phyloP scores from a whole-genome alignment of 2,113 vertebrate species.

The Terrapene triunguis region DNA sequence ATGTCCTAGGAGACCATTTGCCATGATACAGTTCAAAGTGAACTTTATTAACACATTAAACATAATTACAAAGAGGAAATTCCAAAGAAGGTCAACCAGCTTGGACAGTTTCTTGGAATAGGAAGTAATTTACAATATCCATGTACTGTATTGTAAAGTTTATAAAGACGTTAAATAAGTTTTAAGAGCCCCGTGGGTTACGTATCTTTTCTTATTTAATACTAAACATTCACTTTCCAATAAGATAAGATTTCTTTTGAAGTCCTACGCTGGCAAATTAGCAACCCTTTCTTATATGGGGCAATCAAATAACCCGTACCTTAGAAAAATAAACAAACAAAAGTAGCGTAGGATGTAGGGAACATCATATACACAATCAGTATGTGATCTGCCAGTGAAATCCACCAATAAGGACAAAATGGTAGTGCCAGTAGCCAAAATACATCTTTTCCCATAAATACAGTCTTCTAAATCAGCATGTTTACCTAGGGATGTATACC shows the following conservation, averaged over 20 bases:
- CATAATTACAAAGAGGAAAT: conserved; percentile 80
- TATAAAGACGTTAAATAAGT: conserved; percentile 75
- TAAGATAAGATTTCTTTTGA: conserved; percentile 71
- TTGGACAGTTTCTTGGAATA: conserved; percentile 72
- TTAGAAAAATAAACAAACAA: not conserved
- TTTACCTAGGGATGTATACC: not conserved
- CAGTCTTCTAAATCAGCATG: not conserved
- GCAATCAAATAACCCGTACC: conserved; percentile 29
- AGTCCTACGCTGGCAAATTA: conserved; percentile 60
- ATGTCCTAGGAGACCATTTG: conserved; percentile 75
- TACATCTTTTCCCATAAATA: not conserved
- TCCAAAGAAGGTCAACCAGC: conserved; percentile 75
- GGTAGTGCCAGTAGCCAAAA: not conserved
- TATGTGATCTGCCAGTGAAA: fast-evolving
- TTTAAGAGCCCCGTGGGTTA: conserved; percentile 71
- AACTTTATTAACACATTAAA: conserved; percentile 82
- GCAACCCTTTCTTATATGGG: conserved; percentile 36
- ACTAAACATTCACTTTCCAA: conserved; percentile 57
- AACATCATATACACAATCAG: not conserved
- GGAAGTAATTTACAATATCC: conserved; percentile 75
- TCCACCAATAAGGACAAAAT: not conserved
- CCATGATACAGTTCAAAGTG: conserved; percentile 78
- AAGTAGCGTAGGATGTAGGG: not conserved
- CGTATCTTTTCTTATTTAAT: conserved; percentile 71
- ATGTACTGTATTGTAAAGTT: conserved; percentile 72